Conservation (phyloP, 1,140 invertebrate species). For the Drosophila watanabei region DNA sequence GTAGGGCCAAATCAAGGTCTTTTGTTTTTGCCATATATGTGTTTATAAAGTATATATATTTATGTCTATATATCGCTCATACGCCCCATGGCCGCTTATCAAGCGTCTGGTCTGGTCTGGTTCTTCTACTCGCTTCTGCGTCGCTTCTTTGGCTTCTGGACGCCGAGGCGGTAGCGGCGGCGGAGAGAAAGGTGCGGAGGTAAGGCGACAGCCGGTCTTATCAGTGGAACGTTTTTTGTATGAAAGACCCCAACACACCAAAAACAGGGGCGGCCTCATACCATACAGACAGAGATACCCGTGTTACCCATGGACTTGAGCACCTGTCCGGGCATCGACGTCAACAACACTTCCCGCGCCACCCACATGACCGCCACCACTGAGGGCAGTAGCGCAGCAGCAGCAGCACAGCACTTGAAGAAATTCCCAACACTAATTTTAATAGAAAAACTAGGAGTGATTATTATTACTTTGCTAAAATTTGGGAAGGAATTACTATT, state of each 20-base stretch:
- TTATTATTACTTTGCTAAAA: not conserved
- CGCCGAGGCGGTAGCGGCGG: not conserved
- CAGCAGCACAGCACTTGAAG: conserved; percentile 6
- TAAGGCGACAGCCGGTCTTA: conserved; percentile 45
- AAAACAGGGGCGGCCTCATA: not conserved
- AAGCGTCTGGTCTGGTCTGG: conserved; percentile 44
- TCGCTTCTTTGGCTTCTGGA: conserved; percentile 49
- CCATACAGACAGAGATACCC: conserved; percentile 38
- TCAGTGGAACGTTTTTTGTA: conserved; percentile 34
- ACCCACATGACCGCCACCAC: conserved; percentile 53
- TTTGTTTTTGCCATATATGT: conserved; percentile 43
- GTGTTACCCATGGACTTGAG: conserved; percentile 48
- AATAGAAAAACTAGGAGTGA: not conserved
- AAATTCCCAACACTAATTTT: not conserved
- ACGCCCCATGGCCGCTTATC: conserved; percentile 52
- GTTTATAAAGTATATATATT: conserved; percentile 8
- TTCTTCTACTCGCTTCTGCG: conserved; percentile 44
- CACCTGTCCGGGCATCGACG: conserved; percentile 52
- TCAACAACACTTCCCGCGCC: conserved; percentile 50
- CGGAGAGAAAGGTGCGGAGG: conserved; percentile 10
- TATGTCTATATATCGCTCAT: conserved; percentile 33
- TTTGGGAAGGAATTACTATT: too few species aligned
- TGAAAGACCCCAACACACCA: conserved; percentile 24
- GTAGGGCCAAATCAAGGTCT: conserved; percentile 50
- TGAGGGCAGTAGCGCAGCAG: conserved; percentile 1